Percentiles rank a stretch among this genome's conserved stretches.
Evolutionary conservation across 1,140 invertebrate species (phyloP).

Genomic region (Chironomus tepperi): DNA sequence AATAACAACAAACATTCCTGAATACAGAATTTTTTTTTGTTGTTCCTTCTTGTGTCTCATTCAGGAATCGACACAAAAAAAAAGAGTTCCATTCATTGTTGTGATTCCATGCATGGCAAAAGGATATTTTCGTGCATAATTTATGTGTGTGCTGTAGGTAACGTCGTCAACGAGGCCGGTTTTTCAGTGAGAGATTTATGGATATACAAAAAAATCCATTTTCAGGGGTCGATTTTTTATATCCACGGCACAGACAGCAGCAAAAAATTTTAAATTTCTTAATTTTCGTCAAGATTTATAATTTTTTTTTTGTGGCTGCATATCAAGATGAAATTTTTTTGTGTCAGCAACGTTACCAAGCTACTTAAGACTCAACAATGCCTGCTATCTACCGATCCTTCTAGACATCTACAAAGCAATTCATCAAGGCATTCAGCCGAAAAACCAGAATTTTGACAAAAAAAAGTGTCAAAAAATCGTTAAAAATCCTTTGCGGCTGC

Average conservation of each 20-base stretch:
- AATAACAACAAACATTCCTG: conserved; percentile 6
- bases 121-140: conserved; percentile 24
- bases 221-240: not conserved
- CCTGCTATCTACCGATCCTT: too few species aligned
- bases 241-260: not conserved
- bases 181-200: not conserved
- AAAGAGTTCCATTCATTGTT: too few species aligned
- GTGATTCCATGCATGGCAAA: not conserved
- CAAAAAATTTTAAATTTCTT: not conserved
- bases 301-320: conserved; percentile 17
- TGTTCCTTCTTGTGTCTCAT: not conserved
- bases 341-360: not conserved
- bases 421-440: too few species aligned
- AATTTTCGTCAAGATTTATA: conserved; percentile 20
- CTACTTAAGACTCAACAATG: not conserved
- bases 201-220: not conserved
- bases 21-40: not conserved
- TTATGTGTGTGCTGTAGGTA: conserved; percentile 16
- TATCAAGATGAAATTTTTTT: not conserved
- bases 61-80: too few species aligned
- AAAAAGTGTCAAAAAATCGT: conserved; percentile 3
- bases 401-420: too few species aligned
- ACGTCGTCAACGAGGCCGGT: not conserved
- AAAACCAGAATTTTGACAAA: not conserved
- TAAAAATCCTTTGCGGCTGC: not conserved